phyloP scores from a whole-genome alignment of 2,888 invertebrate genomes.

The Mythimna ferrago region DNA sequence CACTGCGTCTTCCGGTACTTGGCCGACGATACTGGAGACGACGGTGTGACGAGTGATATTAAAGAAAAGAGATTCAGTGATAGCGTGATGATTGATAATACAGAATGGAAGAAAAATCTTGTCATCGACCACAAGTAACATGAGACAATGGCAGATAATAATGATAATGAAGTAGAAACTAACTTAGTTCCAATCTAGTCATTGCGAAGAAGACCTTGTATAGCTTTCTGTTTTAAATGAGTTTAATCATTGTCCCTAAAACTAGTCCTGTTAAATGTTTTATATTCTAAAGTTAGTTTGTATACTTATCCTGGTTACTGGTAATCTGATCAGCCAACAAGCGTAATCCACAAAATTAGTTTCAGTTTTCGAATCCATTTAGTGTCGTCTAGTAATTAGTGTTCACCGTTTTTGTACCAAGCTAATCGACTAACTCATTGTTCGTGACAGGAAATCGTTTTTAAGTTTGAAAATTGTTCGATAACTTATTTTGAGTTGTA shows the following conservation, averaged over 20 bases:
- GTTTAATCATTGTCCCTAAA: background rate
- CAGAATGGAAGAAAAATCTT: no score
- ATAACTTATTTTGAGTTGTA: background rate
- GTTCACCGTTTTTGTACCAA: constrained; percentile 7
- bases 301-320: constrained; percentile 18
- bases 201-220: background rate
- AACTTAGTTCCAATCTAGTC: background rate
- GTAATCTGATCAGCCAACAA: constrained; percentile 26
- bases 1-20: no score
- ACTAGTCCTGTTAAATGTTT: constrained; percentile 1
- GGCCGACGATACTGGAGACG: no score
- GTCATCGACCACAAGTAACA: no score
- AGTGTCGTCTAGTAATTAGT: constrained; percentile 11
- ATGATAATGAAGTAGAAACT: no score
- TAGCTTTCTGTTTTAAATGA: background rate
- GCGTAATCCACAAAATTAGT: constrained; percentile 27
- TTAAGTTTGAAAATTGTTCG: background rate
- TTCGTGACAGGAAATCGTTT: constrained; percentile 6
- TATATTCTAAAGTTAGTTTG: constrained; percentile 14
- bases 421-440: background rate
- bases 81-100: no score
- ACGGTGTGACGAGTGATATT: no score
- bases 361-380: constrained; percentile 34
- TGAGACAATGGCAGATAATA: no score
- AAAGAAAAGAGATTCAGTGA: no score